Conservation (phyloP, 2,797 vertebrate species). For the Pseudomugil gertrudae region DNA sequence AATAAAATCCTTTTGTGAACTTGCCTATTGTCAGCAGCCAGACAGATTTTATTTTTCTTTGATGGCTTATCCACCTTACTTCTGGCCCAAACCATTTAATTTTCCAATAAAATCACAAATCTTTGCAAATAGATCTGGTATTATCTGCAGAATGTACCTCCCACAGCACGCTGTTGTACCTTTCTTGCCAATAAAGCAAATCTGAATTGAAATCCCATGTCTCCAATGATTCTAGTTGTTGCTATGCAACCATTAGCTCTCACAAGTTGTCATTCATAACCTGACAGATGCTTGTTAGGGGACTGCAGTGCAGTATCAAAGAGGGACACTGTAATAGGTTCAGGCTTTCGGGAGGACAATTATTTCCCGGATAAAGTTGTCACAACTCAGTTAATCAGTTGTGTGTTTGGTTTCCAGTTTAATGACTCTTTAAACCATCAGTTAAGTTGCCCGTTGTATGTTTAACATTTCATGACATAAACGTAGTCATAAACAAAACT, state of each 20-base stretch:
- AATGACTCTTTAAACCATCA: not conserved
- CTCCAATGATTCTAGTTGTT: not conserved
- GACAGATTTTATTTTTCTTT: not conserved
- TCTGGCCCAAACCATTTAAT: not conserved
- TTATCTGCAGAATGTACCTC: not conserved
- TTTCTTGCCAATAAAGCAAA: slow-evolving; percentile 17
- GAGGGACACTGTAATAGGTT: slow-evolving; percentile 10
- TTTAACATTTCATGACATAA: no score
- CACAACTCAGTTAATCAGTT: slow-evolving; percentile 1
- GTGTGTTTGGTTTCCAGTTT: not conserved
- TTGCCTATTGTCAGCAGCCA: not conserved
- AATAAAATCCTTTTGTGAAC: not conserved
- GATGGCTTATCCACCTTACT: not conserved
- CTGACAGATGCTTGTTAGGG: slow-evolving; percentile 23
- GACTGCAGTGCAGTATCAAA: slow-evolving; percentile 3
- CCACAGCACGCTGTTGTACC: not conserved
- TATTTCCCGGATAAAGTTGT: slow-evolving; percentile 14
- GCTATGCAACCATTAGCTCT: slow-evolving; percentile 16
- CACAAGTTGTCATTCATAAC: slow-evolving; percentile 12
- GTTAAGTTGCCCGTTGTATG: not conserved
- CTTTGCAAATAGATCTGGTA: not conserved
- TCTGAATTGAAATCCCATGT: slow-evolving; percentile 5
- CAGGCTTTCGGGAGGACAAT: not conserved
- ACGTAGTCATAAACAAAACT: no score
- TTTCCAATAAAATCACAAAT: not conserved